Evolutionary conservation across 2,797 vertebrate genomes (phyloP), one percentile per base, ranked within the genome.

Genomic region (Acanthopagrus latus): DNA sequence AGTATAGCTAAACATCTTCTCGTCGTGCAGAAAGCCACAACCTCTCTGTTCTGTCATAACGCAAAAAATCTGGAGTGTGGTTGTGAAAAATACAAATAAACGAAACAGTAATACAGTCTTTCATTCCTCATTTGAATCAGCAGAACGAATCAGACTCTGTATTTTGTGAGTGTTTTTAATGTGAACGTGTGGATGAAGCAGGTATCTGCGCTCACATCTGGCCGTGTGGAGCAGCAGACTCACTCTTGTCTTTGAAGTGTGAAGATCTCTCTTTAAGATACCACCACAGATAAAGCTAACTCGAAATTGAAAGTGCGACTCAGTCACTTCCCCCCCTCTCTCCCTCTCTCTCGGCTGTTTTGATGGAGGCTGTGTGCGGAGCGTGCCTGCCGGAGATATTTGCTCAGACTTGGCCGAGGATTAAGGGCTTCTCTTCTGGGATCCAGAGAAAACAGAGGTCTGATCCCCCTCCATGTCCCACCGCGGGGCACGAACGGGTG

Each of bases 381-480:
- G 83, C 73, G 82, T 84, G 91, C 89, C 82, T 87, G 86, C 58
- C 23, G 84, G 90, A 83, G 88, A 78, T 94, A 79, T 95, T 95
- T 94, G 86, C 86, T 91, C 89, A 93, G 92, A 82, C 85, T 90
- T 87, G 90, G 89, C 83, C 84, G 0, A 58, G 90, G 93, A 95
- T 95, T 94, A 93, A 91, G 77, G 74, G 81, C 86, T 88, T 89
- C 83, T 88, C 83, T 80, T 75, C 70, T 64, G 83, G 78, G 81
- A 92, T 93, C 90, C 82, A 87, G 84, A 72, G 88, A 92, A 94
- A 95, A 94, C 90, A 92, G 81, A 87, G 84, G 66, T 69, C 79
- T 90, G 91, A 91, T 90, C 27, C 92, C 72, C 74, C 47, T 64
- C 72, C 68, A 43, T 86, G 87, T 89, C 85, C 73, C 78, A 71